Evolutionary conservation across 2,888 invertebrate genomes (phyloP).

Genomic region (Beris morrisii): DNA sequence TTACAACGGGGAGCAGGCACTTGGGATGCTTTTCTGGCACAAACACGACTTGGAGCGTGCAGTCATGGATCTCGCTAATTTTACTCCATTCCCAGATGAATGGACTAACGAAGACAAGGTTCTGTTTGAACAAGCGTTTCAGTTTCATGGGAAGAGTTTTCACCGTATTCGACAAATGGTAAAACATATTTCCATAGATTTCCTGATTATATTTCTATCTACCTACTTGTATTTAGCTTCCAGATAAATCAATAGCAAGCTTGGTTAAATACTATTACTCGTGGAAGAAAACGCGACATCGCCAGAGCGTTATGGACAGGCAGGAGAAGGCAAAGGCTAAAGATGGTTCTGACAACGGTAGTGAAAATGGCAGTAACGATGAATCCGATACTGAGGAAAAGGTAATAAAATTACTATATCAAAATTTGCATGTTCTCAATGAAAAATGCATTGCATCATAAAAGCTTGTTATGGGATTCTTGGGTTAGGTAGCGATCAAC

Average conservation of each 20-base stretch:
- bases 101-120: constrained; percentile 99
- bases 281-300: constrained; percentile 94
- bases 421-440: constrained; percentile 2
- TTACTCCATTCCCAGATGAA: constrained; percentile 96
- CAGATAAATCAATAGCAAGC: constrained; percentile 94
- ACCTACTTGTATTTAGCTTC: constrained; percentile 65
- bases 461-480: neutral
- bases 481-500: no score
- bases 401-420: constrained; percentile 57
- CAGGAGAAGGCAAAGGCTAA: constrained; percentile 62
- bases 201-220: neutral
- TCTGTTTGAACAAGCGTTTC: constrained; percentile 96
- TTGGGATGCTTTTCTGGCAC: constrained; percentile 98
- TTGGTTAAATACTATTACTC: constrained; percentile 97
- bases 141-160: constrained; percentile 97
- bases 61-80: constrained; percentile 90
- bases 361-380: constrained; percentile 80
- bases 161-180: constrained; percentile 98
- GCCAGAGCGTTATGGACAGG: constrained; percentile 92
- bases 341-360: constrained; percentile 75
- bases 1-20: constrained; percentile 94
- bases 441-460: constrained; percentile 4
- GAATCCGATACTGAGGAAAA: constrained; percentile 90
- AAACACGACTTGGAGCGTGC: constrained; percentile 94
- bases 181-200: constrained; percentile 42